phyloP scores from a whole-genome alignment of 2,888 invertebrate species.

The Atethmia centrago region DNA sequence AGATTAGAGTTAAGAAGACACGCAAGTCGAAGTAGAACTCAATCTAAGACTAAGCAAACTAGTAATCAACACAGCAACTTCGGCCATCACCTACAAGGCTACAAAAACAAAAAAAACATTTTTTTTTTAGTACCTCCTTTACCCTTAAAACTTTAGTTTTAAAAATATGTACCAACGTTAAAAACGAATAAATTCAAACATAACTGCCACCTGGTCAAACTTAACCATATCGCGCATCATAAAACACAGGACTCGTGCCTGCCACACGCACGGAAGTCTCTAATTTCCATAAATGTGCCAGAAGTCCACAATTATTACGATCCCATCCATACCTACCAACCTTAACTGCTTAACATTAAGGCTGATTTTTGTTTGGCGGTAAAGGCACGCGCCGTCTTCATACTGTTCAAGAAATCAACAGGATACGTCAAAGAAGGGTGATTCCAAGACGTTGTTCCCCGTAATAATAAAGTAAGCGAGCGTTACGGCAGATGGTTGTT shows the following conservation, averaged over 20 bases:
- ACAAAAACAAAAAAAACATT: not conserved
- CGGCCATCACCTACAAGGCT: not conserved
- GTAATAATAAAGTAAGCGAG: slow-evolving; percentile 53
- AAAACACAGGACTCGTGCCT: slow-evolving; percentile 79
- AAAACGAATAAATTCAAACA: slow-evolving; percentile 46
- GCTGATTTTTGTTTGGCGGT: slow-evolving; percentile 15
- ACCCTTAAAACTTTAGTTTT: not conserved
- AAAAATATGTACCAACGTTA: slow-evolving; percentile 15
- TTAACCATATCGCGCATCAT: slow-evolving; percentile 73
- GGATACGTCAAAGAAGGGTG: slow-evolving; percentile 84
- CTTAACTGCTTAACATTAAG: slow-evolving; percentile 37
- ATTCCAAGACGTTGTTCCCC: slow-evolving; percentile 77
- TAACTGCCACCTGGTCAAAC: slow-evolving; percentile 75
- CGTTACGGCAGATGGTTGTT: slow-evolving; percentile 58
- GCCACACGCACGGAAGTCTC: slow-evolving; percentile 87
- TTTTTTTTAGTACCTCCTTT: not conserved
- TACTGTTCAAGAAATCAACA: slow-evolving; percentile 77
- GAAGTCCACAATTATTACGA: slow-evolving; percentile 6
- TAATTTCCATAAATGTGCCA: slow-evolving; percentile 79
- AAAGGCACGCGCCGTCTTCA: slow-evolving; percentile 78
- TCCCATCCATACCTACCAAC: slow-evolving; percentile 15
- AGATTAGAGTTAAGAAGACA: not conserved
- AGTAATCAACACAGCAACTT: not conserved
- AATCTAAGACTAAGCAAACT: not conserved
- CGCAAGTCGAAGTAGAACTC: not conserved